A percentile compares a stretch with the other conserved stretches of the same genome.
Conservation (phyloP, 1,140 invertebrate species). For the Battus philenor region DNA sequence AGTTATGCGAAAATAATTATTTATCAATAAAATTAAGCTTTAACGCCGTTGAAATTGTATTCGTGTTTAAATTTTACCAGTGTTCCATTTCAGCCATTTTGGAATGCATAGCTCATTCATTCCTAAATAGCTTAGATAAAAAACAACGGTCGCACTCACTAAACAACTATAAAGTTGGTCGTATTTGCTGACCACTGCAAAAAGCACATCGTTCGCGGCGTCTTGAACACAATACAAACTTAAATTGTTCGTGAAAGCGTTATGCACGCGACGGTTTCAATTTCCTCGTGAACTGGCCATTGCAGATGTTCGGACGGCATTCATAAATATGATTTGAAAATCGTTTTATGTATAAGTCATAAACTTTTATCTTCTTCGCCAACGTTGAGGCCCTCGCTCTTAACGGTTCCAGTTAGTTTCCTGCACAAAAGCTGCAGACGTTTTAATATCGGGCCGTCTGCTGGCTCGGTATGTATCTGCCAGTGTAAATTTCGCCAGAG, state of each 20-base stretch:
- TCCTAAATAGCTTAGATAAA: no score
- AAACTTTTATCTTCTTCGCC: constrained; percentile 68
- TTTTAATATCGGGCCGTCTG: constrained; percentile 62
- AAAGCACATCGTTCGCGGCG: constrained; percentile 55
- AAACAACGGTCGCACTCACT: constrained; percentile 37
- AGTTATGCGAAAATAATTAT: no score
- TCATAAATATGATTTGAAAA: constrained; percentile 74
- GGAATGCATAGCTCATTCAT: no score
- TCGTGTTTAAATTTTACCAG: no score
- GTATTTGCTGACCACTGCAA: constrained; percentile 56
- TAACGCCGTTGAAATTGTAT: no score
- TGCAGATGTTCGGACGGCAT: constrained; percentile 64
- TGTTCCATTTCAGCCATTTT: no score
- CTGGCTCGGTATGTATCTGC: constrained; percentile 39
- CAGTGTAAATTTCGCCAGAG: constrained; percentile 60
- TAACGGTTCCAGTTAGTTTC: constrained; percentile 61
- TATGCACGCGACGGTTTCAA: constrained; percentile 71
- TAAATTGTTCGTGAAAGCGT: constrained; percentile 71
- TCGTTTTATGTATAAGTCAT: constrained; percentile 72
- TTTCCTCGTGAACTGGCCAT: constrained; percentile 66
- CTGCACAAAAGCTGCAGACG: constrained; percentile 60
- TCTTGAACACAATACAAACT: constrained; percentile 65
- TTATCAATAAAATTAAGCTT: no score
- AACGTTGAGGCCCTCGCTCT: constrained; percentile 39
- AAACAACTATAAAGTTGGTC: constrained; percentile 60